phyloP scores from a whole-genome alignment of 2,888 invertebrate genomes.

The Troides helena region DNA sequence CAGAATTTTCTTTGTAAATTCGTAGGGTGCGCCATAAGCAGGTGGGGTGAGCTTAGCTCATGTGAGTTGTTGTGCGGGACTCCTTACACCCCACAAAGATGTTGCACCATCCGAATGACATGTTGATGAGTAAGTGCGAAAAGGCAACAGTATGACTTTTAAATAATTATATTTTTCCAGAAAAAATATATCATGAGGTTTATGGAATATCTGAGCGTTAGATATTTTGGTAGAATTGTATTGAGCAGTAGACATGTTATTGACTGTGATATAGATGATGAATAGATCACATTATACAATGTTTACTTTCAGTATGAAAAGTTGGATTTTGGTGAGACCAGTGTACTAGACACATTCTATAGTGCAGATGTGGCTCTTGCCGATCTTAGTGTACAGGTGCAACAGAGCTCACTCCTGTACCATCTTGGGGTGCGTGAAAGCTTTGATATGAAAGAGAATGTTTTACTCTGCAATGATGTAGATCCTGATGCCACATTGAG shows the following conservation, averaged over 20 bases:
- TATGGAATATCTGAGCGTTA: too few species aligned
- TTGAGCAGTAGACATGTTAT: neutral
- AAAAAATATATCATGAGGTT: too few species aligned
- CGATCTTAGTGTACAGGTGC: slow-evolving; percentile 93
- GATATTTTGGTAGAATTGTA: too few species aligned
- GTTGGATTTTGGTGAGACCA: slow-evolving; percentile 97
- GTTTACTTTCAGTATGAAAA: slow-evolving; percentile 91
- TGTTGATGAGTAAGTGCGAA: too few species aligned
- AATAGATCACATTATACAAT: slow-evolving; percentile 6
- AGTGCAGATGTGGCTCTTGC: slow-evolving; percentile 99
- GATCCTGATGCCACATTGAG: slow-evolving; percentile 93
- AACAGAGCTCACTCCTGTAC: slow-evolving; percentile 96
- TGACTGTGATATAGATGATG: neutral
- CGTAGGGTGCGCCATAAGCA: too few species aligned
- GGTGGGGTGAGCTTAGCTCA: too few species aligned
- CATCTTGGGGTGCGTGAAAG: slow-evolving; percentile 98
- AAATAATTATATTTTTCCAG: too few species aligned
- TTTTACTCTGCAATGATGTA: slow-evolving; percentile 92
- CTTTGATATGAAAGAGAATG: slow-evolving; percentile 97
- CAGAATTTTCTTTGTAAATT: too few species aligned
- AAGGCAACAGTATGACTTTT: too few species aligned
- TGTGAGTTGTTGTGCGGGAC: too few species aligned
- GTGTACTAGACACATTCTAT: slow-evolving; percentile 96
- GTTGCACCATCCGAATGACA: too few species aligned
- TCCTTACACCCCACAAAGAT: too few species aligned